Evolutionary conservation across 92 coral and sea anemone species (phyloP).

Genomic region (Siderastrea radians): DNA sequence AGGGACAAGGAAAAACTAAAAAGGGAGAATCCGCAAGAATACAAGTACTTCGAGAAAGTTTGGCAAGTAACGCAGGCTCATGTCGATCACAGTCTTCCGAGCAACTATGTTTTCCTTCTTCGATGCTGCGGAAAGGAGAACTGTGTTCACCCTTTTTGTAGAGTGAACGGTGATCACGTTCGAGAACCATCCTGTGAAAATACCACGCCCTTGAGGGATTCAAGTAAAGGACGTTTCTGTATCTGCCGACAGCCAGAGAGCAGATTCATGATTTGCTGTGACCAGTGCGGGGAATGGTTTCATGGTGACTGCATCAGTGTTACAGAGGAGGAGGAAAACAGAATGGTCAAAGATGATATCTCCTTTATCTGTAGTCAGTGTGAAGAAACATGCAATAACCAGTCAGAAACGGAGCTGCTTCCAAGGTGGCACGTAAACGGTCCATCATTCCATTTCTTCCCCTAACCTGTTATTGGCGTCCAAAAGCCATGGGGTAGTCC

Average conservation of each 20-base stretch:
- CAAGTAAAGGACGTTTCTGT: background rate
- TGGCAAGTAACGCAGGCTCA: slow-evolving; percentile 38
- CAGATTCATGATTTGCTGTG: slow-evolving; percentile 17
- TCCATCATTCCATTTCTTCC: slow-evolving; percentile 66
- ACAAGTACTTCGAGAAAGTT: background rate
- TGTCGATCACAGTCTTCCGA: slow-evolving; percentile 49
- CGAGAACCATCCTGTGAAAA: background rate
- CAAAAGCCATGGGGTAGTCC: slow-evolving; percentile 63
- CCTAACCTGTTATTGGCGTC: slow-evolving; percentile 69
- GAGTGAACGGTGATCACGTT: background rate
- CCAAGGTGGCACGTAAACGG: slow-evolving; percentile 72
- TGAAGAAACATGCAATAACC: background rate
- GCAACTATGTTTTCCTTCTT: slow-evolving; percentile 54
- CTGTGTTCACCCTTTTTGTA: slow-evolving; percentile 60
- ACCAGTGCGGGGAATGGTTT: slow-evolving; percentile 79
- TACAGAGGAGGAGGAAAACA: slow-evolving; percentile 47
- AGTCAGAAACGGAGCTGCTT: slow-evolving; percentile 24
- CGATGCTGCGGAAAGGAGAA: slow-evolving; percentile 39
- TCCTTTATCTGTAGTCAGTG: slow-evolving; percentile 55
- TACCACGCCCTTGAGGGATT: background rate
- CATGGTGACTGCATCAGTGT: slow-evolving; percentile 61
- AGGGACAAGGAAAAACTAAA: slow-evolving; percentile 59
- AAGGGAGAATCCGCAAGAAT: background rate
- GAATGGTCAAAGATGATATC: slow-evolving; percentile 47
- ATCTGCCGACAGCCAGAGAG: background rate